Evolutionary conservation across 2,113 vertebrate genomes (phyloP).

Genomic region (Ranitomeya variabilis): DNA sequence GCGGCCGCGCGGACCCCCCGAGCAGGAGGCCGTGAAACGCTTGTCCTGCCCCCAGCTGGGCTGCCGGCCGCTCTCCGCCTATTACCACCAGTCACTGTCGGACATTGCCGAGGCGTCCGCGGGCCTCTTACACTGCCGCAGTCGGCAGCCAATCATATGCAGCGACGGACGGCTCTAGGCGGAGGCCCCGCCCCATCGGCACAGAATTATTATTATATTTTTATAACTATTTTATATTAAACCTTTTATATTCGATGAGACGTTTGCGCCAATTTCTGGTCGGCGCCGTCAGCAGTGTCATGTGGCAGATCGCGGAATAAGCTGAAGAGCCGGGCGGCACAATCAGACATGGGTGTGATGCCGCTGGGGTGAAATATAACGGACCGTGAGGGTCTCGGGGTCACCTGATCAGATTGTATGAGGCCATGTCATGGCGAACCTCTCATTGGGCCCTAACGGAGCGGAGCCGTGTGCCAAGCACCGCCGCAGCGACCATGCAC

Average conservation of each 20-base stretch:
- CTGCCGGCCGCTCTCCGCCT: slow-evolving; percentile 77
- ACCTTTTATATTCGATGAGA: background rate
- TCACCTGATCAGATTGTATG: no score
- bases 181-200: background rate
- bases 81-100: slow-evolving; percentile 88
- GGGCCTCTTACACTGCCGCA: slow-evolving; percentile 92
- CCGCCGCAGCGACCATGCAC: no score
- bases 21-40: slow-evolving; percentile 75
- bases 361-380: no score
- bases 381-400: no score
- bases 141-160: slow-evolving; percentile 95
- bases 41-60: slow-evolving; percentile 88
- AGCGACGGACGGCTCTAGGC: slow-evolving; percentile 86
- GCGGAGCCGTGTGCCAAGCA: no score
- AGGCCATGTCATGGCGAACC: no score
- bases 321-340: no score
- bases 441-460: no score
- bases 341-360: no score
- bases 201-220: slow-evolving; percentile 35
- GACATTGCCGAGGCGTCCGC: slow-evolving; percentile 80
- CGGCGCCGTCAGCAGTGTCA: no score
- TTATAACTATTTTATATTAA: slow-evolving; percentile 48
- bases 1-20: slow-evolving; percentile 68
- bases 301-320: no score
- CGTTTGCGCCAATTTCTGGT: background rate